phyloP scores from a whole-genome alignment of 1,140 invertebrate species.

The Trichonephila inaurata region DNA sequence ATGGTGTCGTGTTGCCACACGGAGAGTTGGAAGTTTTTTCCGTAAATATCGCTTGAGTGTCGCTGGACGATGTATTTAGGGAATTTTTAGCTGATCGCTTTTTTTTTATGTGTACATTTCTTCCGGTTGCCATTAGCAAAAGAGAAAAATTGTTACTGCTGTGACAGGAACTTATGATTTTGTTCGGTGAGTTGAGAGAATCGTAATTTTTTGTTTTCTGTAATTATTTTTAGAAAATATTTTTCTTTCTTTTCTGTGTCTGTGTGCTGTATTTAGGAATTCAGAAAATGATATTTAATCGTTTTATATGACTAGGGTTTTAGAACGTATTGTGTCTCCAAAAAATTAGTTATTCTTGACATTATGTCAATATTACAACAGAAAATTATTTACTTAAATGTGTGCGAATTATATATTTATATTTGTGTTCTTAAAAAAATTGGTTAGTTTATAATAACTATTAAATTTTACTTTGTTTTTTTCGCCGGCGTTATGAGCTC shows the following conservation, averaged over 20 bases:
- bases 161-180: constrained; percentile 23
- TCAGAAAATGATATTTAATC: too few relatives aligned
- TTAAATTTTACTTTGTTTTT: too few relatives aligned
- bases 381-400: too few relatives aligned
- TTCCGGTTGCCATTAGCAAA: neutral
- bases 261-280: neutral
- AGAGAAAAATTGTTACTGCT: neutral
- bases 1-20: constrained; percentile 31
- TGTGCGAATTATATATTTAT: too few relatives aligned
- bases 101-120: neutral
- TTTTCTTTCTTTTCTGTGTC: neutral
- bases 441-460: too few relatives aligned
- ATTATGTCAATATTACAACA: too few relatives aligned
- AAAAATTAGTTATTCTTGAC: too few relatives aligned
- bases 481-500: too few relatives aligned
- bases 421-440: too few relatives aligned
- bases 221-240: constrained; percentile 7
- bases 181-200: neutral
- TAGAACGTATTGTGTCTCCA: too few relatives aligned
- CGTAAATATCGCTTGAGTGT: constrained; percentile 13
- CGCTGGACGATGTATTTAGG: constrained; percentile 7
- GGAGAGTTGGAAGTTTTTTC: neutral
- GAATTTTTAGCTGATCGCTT: constrained; percentile 40
- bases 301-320: too few relatives aligned
- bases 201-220: neutral